Conservation (phyloP, 2,888 invertebrate genomes). For the Spisula subtruncata region DNA sequence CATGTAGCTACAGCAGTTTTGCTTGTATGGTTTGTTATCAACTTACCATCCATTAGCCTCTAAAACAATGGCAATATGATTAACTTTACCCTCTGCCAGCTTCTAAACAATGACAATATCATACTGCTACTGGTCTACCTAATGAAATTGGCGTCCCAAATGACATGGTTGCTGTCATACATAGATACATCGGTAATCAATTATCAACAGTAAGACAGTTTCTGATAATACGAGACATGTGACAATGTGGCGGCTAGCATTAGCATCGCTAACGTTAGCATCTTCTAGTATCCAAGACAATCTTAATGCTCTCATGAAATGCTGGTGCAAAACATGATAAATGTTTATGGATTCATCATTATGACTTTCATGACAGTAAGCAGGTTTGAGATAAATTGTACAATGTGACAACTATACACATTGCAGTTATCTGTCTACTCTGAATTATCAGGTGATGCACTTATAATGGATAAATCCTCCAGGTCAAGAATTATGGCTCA, state of each 20-base stretch:
- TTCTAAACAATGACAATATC: neutral
- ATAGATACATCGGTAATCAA: conserved; percentile 1
- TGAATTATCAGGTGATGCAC: neutral
- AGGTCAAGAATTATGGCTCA: no score
- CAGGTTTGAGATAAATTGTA: neutral
- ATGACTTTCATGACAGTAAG: neutral
- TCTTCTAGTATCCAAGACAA: neutral
- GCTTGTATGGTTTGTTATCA: neutral
- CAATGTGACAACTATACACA: neutral
- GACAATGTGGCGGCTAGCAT: neutral
- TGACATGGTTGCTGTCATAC: neutral
- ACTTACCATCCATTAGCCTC: neutral
- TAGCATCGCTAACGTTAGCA: neutral
- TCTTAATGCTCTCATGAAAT: neutral
- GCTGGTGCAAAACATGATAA: neutral
- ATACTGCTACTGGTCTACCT: conserved; percentile 2
- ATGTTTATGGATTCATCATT: neutral
- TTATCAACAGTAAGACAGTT: neutral
- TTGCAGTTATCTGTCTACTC: neutral
- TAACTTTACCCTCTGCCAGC: neutral
- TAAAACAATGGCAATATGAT: neutral
- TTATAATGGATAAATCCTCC: neutral
- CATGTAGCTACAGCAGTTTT: no score
- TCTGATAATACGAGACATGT: conserved; percentile 7
- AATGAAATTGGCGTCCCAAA: conserved; percentile 21